A percentile compares a stretch with the other conserved stretches of the same genome.
phyloP scores from a whole-genome alignment of 2,797 vertebrate genomes.

The Rhinogobio ventralis region DNA sequence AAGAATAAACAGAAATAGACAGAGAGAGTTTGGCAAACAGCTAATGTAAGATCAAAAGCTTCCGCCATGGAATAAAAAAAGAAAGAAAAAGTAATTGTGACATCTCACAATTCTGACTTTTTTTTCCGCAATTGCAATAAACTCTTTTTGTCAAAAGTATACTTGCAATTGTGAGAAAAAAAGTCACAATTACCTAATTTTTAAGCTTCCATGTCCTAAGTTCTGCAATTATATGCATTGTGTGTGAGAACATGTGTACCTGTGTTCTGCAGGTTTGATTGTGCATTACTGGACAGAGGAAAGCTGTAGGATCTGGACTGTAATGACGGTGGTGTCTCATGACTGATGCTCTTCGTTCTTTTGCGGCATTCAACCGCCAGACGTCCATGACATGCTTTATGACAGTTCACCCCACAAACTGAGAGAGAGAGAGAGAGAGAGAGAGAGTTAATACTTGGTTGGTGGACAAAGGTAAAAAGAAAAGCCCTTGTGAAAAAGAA shows the following conservation, averaged over 20 bases:
- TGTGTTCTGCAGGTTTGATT: slow-evolving; percentile 78
- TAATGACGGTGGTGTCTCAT: slow-evolving; percentile 77
- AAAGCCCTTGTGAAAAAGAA: slow-evolving; percentile 49
- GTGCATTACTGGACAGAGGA: slow-evolving; percentile 81
- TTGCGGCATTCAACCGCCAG: slow-evolving; percentile 87
- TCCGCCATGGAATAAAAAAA: background rate
- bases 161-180: background rate
- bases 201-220: background rate
- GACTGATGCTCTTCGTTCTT: slow-evolving; percentile 86
- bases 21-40: background rate
- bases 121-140: too few relatives aligned
- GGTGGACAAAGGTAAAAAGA: background rate
- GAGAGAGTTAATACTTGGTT: background rate
- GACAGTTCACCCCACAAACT: slow-evolving; percentile 89
- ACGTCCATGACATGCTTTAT: slow-evolving; percentile 85
- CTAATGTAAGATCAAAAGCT: background rate
- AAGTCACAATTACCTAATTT: background rate
- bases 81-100: background rate
- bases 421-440: slow-evolving; percentile 30
- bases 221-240: background rate
- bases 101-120: too few relatives aligned
- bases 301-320: slow-evolving; percentile 87
- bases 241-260: slow-evolving; percentile 66
- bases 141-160: too few relatives aligned
- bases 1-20: slow-evolving; percentile 13